Conservation (phyloP, 2,797 vertebrate genomes). For the Lepus oiostolus region DNA sequence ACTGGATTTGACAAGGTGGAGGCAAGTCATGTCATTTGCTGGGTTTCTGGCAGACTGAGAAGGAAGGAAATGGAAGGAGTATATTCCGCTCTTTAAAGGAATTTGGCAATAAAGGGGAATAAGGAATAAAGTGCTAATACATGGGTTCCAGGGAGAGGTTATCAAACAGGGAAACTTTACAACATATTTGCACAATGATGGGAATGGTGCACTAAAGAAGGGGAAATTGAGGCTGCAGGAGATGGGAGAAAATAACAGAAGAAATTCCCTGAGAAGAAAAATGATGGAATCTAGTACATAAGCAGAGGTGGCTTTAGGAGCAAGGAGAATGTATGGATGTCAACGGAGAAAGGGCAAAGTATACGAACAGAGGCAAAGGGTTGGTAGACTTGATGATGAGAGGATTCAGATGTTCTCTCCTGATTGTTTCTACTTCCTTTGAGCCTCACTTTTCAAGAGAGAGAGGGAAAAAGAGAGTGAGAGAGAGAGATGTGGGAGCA, state of each 20-base stretch:
- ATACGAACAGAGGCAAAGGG: not conserved
- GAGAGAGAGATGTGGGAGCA: not conserved
- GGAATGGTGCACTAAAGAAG: not conserved
- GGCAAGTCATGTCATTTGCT: not conserved
- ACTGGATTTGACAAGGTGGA: not conserved
- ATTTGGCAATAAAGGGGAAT: not conserved
- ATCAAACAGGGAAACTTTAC: not conserved
- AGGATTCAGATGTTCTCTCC: not conserved
- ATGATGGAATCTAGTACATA: no score
- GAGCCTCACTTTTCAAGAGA: not conserved
- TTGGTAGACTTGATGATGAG: not conserved
- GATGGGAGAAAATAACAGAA: not conserved
- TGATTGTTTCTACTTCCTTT: constrained; percentile 1
- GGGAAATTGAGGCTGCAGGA: not conserved
- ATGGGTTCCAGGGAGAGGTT: not conserved
- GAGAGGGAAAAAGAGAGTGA: not conserved
- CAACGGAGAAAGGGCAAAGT: not conserved
- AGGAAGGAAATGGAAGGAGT: not conserved
- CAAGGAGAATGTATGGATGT: accelerated
- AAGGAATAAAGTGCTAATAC: not conserved
- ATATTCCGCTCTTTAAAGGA: not conserved
- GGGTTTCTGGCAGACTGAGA: not conserved
- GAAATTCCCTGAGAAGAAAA: not conserved
- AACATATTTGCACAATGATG: not conserved
- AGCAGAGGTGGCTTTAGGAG: not conserved